Percentiles rank a stretch among this genome's conserved stretches.
These are phyloP conservation scores for Oreotragus oreotragus DNA, from an alignment of 2,113 vertebrate genomes.

Conservation along the genomic window DNA sequence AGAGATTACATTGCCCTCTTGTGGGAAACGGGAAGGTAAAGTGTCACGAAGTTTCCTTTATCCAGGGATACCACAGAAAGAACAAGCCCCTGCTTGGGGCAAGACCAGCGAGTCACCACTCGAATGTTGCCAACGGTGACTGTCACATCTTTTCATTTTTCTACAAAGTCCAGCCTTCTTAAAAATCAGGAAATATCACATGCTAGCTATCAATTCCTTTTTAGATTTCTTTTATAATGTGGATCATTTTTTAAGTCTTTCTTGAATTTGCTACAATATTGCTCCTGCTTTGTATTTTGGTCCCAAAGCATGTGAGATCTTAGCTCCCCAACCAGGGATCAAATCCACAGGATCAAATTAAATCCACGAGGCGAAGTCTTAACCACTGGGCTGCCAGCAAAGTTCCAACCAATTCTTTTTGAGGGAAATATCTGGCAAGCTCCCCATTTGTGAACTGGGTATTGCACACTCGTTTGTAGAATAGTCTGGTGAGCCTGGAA, in stretches of 20 bases:
- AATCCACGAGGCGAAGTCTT: not conserved
- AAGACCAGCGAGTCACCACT: not conserved
- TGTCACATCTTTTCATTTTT: not conserved
- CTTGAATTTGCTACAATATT: not conserved
- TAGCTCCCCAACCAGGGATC: not conserved
- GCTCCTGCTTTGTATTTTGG: not conserved
- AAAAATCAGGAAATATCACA: not conserved
- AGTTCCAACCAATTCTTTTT: not conserved
- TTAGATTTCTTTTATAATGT: not conserved
- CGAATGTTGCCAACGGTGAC: not conserved
- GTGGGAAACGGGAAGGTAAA: slow-evolving; percentile 43
- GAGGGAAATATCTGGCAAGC: not conserved
- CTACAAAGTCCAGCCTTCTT: not conserved
- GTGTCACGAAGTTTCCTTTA: not conserved
- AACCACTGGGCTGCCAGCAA: not conserved
- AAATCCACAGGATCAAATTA: not conserved
- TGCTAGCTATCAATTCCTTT: not conserved
- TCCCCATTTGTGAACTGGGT: not conserved
- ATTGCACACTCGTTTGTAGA: not conserved
- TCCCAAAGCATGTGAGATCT: not conserved
- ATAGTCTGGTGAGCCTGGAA: not conserved
- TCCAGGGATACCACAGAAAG: not conserved
- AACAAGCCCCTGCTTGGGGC: not conserved
- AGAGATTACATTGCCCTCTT: slow-evolving; percentile 64
- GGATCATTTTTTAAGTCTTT: not conserved